Evolutionary conservation across 2,888 invertebrate species (phyloP).

Genomic region (Caenorhabditis sp.): DNA sequence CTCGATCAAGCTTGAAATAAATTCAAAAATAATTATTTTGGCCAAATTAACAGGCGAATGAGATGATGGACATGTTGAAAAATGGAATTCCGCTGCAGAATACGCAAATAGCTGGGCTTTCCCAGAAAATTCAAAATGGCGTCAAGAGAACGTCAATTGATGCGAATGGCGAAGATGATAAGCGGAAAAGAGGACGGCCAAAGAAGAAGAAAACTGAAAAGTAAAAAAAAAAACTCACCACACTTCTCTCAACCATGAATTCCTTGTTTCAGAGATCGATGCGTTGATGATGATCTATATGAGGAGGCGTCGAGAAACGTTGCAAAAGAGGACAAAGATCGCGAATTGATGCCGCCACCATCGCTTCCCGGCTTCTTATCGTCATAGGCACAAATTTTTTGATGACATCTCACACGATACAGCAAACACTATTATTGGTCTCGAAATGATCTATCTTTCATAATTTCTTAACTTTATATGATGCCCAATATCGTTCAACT

Average conservation of each 20-base stretch:
- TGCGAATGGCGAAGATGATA: constrained; percentile 24
- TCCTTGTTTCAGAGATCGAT: constrained; percentile 11
- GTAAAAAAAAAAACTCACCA: too few species aligned
- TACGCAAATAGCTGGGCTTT: neutral
- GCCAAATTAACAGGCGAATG: constrained; percentile 10
- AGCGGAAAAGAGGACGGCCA: constrained; percentile 54
- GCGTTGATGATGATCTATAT: constrained; percentile 48
- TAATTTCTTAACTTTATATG: neutral
- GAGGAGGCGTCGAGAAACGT: constrained; percentile 42
- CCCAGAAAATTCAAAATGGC: constrained; percentile 5
- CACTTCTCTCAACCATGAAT: too few species aligned
- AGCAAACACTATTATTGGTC: constrained; percentile 4
- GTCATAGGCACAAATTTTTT: constrained; percentile 7
- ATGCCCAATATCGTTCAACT: neutral
- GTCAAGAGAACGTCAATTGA: constrained; percentile 26
- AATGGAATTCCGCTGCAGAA: constrained; percentile 2
- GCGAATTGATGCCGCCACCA: constrained; percentile 62
- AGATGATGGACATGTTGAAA: constrained; percentile 31
- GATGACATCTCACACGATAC: constrained; percentile 7
- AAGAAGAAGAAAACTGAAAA: constrained; percentile 56
- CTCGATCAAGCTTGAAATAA: too few species aligned
- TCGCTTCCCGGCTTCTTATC: constrained; percentile 46
- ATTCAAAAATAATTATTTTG: too few species aligned
- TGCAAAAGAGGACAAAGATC: constrained; percentile 54
- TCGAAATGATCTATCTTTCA: constrained; percentile 2